phyloP scores from a whole-genome alignment of 2,797 vertebrate genomes.

The Lophotriccus pileatus region DNA sequence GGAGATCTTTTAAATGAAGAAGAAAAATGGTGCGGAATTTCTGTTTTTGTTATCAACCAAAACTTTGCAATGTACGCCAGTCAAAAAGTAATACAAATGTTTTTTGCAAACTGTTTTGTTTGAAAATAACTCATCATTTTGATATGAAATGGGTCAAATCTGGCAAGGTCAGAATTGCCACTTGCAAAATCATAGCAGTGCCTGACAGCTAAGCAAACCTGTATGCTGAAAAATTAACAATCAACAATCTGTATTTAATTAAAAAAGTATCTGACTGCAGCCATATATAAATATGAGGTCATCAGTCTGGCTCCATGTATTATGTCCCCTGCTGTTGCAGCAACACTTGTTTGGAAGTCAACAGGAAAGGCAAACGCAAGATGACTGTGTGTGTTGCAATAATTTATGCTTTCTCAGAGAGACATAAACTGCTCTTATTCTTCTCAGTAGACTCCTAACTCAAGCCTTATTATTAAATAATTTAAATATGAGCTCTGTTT shows the following conservation, averaged over 20 bases:
- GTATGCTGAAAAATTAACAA: neutral
- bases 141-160: neutral
- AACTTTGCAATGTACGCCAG: neutral
- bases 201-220: neutral
- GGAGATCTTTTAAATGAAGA: neutral
- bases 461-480: slow-evolving; percentile 5
- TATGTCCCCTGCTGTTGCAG: neutral
- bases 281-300: neutral
- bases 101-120: neutral
- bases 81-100: neutral
- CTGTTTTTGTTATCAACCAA: neutral
- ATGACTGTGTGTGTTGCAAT: neutral
- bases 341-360: neutral
- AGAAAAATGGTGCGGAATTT: neutral
- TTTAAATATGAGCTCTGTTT: neutral
- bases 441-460: slow-evolving; percentile 25
- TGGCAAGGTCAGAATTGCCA: neutral
- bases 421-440: neutral
- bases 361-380: neutral
- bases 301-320: neutral
- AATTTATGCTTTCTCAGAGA: neutral
- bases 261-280: neutral
- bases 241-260: neutral
- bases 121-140: neutral
- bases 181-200: neutral